Percentiles rank a stretch among this genome's conserved stretches.
Conservation (phyloP, 2,888 invertebrate genomes). For the Drosophila meridiana region DNA sequence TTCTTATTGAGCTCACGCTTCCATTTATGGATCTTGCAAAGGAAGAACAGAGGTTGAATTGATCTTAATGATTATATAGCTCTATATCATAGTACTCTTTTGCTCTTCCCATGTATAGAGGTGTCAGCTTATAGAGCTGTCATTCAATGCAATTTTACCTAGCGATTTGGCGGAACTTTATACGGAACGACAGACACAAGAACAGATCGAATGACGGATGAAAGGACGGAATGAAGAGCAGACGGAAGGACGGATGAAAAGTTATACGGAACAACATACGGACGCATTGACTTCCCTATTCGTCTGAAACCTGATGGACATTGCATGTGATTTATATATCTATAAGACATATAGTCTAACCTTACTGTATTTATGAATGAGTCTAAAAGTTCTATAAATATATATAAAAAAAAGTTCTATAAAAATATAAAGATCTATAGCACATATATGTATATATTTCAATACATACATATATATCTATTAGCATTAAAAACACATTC, state of each 20-base stretch:
- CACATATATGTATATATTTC: not conserved
- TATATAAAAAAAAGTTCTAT: not conserved
- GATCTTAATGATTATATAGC: not conserved
- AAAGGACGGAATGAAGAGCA: too few species aligned
- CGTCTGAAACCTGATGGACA: not conserved
- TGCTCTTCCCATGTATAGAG: too few species aligned
- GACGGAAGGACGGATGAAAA: too few species aligned
- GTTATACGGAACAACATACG: too few species aligned
- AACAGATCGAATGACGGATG: not conserved
- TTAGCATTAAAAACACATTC: constrained; percentile 6
- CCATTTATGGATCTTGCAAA: not conserved
- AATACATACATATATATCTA: not conserved
- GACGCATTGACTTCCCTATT: too few species aligned
- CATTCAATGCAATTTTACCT: too few species aligned
- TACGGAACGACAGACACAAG: too few species aligned
- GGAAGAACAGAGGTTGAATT: not conserved
- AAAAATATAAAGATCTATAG: not conserved
- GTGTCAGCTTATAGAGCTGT: too few species aligned
- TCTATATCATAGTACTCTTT: too few species aligned
- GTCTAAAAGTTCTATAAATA: not conserved
- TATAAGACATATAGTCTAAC: not conserved
- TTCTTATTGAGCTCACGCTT: too few species aligned
- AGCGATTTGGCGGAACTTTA: too few species aligned
- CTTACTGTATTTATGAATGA: not conserved
- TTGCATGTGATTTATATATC: not conserved